These are phyloP conservation scores for Eristalinus aeneus DNA, from an alignment of 2,888 invertebrate species.

Conservation along the genomic window DNA sequence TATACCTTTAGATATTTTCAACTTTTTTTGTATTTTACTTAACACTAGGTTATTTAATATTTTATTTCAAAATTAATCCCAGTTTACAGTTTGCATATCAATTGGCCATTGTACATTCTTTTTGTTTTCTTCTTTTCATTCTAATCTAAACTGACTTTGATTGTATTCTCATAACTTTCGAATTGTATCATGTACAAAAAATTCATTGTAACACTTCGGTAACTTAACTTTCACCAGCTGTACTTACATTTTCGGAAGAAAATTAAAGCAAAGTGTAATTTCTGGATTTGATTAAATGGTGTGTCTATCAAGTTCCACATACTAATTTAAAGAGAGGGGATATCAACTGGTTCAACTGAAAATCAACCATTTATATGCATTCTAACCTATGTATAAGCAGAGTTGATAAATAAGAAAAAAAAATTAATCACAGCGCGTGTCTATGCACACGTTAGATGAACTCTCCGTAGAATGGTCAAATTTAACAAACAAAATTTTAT, in stretches of 20 bases:
- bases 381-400: too few relatives aligned
- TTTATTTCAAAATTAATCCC: constrained; percentile 7
- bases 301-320: too few relatives aligned
- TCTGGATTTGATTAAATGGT: too few relatives aligned
- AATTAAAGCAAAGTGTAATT: neutral
- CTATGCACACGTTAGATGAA: too few relatives aligned
- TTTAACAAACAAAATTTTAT: too few relatives aligned
- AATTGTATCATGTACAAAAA: neutral
- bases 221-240: neutral
- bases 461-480: too few relatives aligned
- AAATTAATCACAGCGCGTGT: too few relatives aligned
- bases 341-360: too few relatives aligned
- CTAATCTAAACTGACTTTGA: neutral
- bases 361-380: too few relatives aligned
- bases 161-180: neutral
- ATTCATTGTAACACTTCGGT: neutral
- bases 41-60: constrained; percentile 4
- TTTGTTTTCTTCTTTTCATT: neutral
- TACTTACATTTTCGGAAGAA: neutral
- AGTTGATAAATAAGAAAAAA: too few relatives aligned
- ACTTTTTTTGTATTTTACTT: neutral
- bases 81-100: neutral
- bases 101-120: neutral
- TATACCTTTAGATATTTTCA: neutral
- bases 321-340: too few relatives aligned